Evolutionary conservation across 2,113 vertebrate species (phyloP), one percentile per base, ranked within the genome.

Genomic region (Calcarius ornatus): DNA sequence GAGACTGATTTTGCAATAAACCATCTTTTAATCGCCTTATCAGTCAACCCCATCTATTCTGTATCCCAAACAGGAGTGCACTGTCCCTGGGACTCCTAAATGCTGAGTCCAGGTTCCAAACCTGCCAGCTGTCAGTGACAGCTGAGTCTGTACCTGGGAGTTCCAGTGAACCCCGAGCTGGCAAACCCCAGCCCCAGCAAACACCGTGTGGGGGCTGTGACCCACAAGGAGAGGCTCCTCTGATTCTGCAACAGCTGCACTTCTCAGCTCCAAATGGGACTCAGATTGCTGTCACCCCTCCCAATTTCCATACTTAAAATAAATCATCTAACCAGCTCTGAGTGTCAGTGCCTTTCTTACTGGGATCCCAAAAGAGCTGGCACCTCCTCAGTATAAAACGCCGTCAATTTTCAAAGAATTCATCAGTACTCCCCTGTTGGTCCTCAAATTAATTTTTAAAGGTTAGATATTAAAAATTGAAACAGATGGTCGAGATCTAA

Each of bases 131-230:
- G 53, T 59, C 31, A 48, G 1, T 30, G 53, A 2, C 0, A 1
- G 47, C 12, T 54, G 38, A 45, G n/a, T 37, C 22, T 27, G 25
- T 31, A 35, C 40, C 9, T 28, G 48, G 30, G 35, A 59, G 7
- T 42, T 30, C 35, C 47, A 51, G 45, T 3, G 54, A 60, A 3
- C 43, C 47, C 9, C 0, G 1, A 31, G 45, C 33, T 54, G 45
- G 50, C 11, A 8, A 60, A 31, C 4, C 35, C 51, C 61, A 51
- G 10, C 24, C 12, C 8, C 15, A 10, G 17, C 2, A 0, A 66
- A 27, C 0, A 0, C 21, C 0, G 0, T 28, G 42, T 23, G 48
- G 1, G 10, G 2, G 37, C n/a, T 5, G 0, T 24, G 42, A 57
- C 68, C 68, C 42, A 25, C 11, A 3, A 14, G 14, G 19, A 86